Evolutionary conservation across 2,113 vertebrate species (phyloP).

Genomic region (Protobothrops flavoviridis): DNA sequence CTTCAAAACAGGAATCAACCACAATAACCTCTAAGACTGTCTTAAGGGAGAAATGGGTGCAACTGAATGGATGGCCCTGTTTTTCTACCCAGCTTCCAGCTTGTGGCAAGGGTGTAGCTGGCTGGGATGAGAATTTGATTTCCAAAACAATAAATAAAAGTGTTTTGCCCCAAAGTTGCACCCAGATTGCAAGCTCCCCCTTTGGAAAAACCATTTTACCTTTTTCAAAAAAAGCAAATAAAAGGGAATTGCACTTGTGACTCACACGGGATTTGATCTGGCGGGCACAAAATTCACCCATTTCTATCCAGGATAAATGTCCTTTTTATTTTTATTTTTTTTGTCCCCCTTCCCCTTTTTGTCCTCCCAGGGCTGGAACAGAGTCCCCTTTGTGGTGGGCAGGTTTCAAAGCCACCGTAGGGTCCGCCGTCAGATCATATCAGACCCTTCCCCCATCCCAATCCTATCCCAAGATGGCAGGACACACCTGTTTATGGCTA

Average conservation of each 20-base stretch:
- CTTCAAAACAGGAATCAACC: not conserved
- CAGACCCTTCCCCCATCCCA: constrained; percentile 47
- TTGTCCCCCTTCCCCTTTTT: too few relatives aligned
- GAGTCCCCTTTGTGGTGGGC: constrained; percentile 27
- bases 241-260: not conserved
- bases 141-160: not conserved
- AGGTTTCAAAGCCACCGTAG: constrained; percentile 38
- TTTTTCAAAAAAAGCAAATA: not conserved
- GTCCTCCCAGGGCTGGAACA: not conserved
- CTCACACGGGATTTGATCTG: not conserved
- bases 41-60: not conserved
- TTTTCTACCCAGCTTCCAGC: not conserved
- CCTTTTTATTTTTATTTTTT: too few relatives aligned
- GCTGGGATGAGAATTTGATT: not conserved
- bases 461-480: constrained; percentile 72
- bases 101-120: not conserved
- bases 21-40: too few relatives aligned
- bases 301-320: not conserved
- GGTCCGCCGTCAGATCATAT: constrained; percentile 69
- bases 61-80: not conserved
- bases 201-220: not conserved
- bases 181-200: not conserved
- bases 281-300: not conserved
- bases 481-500: constrained; percentile 90
- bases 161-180: not conserved